Conservation (phyloP, 2,797 vertebrate genomes). For the Fistularia commersonii region DNA sequence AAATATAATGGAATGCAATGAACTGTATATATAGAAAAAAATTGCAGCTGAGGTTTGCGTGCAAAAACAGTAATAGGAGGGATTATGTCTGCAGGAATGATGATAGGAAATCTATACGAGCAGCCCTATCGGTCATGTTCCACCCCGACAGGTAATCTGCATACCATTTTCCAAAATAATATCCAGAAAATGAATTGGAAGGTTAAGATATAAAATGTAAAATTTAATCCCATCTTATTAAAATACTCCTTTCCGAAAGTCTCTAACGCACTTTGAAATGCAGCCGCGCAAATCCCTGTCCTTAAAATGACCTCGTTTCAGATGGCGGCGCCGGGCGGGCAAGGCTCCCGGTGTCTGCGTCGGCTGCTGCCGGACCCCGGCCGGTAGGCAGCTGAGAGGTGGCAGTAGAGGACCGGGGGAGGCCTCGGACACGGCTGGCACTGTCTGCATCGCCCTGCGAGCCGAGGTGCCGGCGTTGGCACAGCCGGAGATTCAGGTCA, state of each 20-base stretch:
- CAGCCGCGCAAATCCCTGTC: conserved; percentile 51
- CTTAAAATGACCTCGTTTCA: conserved; percentile 63
- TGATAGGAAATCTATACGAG: too few species aligned
- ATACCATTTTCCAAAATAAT: too few species aligned
- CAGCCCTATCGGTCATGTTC: too few species aligned
- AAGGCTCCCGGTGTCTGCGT: conserved; percentile 20
- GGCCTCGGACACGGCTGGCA: not conserved
- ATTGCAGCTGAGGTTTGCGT: too few species aligned
- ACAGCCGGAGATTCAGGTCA: conserved; percentile 61
- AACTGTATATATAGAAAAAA: too few species aligned
- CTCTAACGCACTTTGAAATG: conserved; percentile 30
- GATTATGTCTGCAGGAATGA: too few species aligned
- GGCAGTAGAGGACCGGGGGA: conserved; percentile 59
- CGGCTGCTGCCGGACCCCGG: conserved; percentile 7
- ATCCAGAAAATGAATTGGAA: not conserved
- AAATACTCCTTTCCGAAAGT: conserved; percentile 27
- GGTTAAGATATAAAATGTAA: conserved; percentile 11
- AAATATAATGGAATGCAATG: too few species aligned
- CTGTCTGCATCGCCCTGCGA: conserved; percentile 27
- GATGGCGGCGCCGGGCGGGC: conserved; percentile 25
- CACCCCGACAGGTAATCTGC: too few species aligned
- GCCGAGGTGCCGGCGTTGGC: conserved; percentile 42
- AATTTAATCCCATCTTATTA: conserved; percentile 16
- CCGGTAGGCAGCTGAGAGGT: conserved; percentile 39
- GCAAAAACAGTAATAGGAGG: too few species aligned